Evolutionary conservation across 2,888 invertebrate species (phyloP).

Genomic region (Eumerus sabulonum): DNA sequence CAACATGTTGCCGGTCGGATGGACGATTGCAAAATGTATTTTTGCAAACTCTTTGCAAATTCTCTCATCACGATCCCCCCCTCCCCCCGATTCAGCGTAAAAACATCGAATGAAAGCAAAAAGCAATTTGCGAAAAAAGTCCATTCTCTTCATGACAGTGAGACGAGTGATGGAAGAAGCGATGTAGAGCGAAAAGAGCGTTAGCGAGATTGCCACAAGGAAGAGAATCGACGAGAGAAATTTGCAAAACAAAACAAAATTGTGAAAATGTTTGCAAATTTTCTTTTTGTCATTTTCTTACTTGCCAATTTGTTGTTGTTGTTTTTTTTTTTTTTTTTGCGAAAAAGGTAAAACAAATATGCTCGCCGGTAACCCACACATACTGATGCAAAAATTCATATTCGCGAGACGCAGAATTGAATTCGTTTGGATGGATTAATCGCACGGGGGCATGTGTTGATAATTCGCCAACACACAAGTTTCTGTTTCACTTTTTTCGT

Average conservation of each 20-base stretch:
- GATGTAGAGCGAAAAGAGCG: no score
- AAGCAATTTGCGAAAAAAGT: conserved; percentile 25
- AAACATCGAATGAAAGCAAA: conserved; percentile 23
- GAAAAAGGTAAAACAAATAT: conserved; percentile 42
- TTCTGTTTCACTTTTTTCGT: no score
- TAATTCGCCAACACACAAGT: conserved; percentile 57
- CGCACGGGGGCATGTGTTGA: conserved; percentile 43
- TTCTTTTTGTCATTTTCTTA: conserved; percentile 44
- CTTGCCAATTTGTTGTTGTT: conserved; percentile 39
- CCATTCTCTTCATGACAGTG: conserved; percentile 23
- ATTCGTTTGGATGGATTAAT: conserved; percentile 60
- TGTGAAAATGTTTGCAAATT: conserved; percentile 52
- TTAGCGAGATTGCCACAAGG: no score
- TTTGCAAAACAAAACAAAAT: conserved; percentile 62
- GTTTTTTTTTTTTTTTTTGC: conserved; percentile 29
- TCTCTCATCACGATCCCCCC: conserved; percentile 40
- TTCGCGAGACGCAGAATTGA: conserved; percentile 43
- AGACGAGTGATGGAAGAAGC: no score
- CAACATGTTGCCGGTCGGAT: conserved; percentile 36
- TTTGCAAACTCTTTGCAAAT: conserved; percentile 48
- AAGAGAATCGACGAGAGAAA: conserved; percentile 4
- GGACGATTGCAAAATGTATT: conserved; percentile 31
- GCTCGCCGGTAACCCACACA: conserved; percentile 62
- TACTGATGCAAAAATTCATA: conserved; percentile 17
- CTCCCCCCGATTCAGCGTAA: conserved; percentile 14